Conservation (phyloP, 2,113 vertebrate species). For the Pimephales promelas region DNA sequence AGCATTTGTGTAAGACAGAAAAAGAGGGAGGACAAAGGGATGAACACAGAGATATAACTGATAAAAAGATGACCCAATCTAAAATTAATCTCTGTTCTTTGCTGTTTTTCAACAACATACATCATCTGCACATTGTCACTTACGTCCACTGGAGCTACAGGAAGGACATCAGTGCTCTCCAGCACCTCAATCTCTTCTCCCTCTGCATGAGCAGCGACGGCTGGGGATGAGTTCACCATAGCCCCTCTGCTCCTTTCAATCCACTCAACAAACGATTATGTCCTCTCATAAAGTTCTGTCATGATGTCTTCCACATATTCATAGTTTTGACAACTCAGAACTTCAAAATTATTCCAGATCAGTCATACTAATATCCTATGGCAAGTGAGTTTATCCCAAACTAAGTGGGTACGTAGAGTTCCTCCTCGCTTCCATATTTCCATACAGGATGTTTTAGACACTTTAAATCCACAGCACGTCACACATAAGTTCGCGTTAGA, state of each 20-base stretch:
- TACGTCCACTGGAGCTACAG: conserved; percentile 82
- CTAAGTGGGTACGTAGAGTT: background rate
- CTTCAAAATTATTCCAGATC: background rate
- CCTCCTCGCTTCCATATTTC: conserved; percentile 15
- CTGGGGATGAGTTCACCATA: conserved; percentile 79
- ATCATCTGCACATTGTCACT: conserved; percentile 62
- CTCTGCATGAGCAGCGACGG: conserved; percentile 83
- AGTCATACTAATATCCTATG: background rate
- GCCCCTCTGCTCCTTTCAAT: conserved; percentile 72
- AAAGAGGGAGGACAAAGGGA: conserved; percentile 44
- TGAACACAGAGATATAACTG: conserved; percentile 44
- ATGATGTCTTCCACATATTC: conserved; percentile 4
- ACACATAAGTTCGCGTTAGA: conserved; percentile 8
- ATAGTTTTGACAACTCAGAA: conserved; percentile 9
- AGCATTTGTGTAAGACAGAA: conserved; percentile 51
- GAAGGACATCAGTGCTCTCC: conserved; percentile 81
- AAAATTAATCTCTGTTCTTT: background rate
- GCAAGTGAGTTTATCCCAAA: conserved; percentile 28
- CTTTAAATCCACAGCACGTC: conserved; percentile 9
- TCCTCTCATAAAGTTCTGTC: conserved; percentile 30
- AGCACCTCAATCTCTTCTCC: conserved; percentile 88
- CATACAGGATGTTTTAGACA: background rate
- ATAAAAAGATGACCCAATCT: background rate
- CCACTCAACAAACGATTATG: conserved; percentile 58
- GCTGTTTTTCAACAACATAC: background rate